These are phyloP conservation scores for Drosophila helvetica DNA, from an alignment of 2,888 invertebrate genomes.

Conservation along the genomic window DNA sequence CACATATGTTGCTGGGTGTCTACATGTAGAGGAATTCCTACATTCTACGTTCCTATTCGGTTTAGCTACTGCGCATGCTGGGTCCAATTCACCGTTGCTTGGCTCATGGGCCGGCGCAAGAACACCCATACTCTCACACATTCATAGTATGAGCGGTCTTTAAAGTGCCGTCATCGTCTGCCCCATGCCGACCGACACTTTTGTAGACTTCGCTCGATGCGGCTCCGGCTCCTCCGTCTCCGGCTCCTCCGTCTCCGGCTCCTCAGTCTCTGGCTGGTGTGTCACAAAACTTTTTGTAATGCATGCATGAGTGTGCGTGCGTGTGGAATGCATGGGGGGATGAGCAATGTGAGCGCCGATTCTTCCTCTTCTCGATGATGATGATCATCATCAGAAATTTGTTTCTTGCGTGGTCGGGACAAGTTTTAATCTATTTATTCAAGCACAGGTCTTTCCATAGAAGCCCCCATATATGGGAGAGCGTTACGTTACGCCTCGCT, in stretches of 20 bases:
- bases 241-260: too few relatives aligned
- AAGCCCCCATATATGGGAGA: slow-evolving; percentile 15
- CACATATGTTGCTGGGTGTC: slow-evolving; percentile 5
- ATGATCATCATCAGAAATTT: slow-evolving; percentile 11
- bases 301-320: not conserved
- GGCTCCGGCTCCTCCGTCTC: not conserved
- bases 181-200: slow-evolving; percentile 10
- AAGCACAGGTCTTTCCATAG: slow-evolving; percentile 20
- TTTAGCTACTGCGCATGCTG: slow-evolving; percentile 48
- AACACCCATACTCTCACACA: slow-evolving; percentile 37
- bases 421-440: slow-evolving; percentile 14
- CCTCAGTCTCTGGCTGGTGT: not conserved
- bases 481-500: slow-evolving; percentile 46
- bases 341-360: slow-evolving; percentile 1
- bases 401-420: slow-evolving; percentile 36
- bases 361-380: not conserved
- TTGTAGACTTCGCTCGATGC: slow-evolving; percentile 17
- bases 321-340: not conserved
- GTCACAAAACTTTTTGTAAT: not conserved
- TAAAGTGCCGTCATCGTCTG: slow-evolving; percentile 33
- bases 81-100: slow-evolving; percentile 43
- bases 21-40: slow-evolving; percentile 50
- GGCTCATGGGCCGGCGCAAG: slow-evolving; percentile 75
- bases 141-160: not conserved
- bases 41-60: slow-evolving; percentile 7